These are phyloP conservation scores for Philereme vetulata DNA, from an alignment of 2,888 invertebrate species.

Conservation along the genomic window DNA sequence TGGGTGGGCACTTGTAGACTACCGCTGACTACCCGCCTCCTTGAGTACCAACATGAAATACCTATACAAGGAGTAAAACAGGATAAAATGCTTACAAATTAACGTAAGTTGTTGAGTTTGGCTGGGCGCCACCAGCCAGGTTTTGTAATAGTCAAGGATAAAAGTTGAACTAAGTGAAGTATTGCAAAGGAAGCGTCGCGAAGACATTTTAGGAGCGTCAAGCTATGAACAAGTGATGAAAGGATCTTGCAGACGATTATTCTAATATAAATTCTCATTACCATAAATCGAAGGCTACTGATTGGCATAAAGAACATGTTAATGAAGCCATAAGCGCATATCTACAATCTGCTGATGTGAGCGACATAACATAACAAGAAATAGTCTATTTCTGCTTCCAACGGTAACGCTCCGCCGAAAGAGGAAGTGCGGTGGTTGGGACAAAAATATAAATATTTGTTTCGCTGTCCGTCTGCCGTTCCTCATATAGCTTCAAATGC, in stretches of 20 bases:
- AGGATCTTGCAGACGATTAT: no score
- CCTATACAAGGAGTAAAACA: no score
- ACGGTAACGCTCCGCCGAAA: slow-evolving; percentile 31
- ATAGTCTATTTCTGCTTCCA: slow-evolving; percentile 46
- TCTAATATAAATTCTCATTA: background rate
- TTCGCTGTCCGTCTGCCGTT: slow-evolving; percentile 34
- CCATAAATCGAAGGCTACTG: slow-evolving; percentile 11
- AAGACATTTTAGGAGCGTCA: no score
- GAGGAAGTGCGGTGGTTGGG: slow-evolving; percentile 48
- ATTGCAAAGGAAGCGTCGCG: no score
- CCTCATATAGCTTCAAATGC: slow-evolving; percentile 29
- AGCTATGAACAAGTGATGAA: no score
- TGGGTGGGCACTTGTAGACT: background rate
- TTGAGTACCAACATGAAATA: no score
- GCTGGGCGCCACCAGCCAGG: no score
- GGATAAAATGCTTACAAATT: no score
- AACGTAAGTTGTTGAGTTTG: no score
- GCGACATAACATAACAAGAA: slow-evolving; percentile 24
- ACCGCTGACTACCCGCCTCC: no score
- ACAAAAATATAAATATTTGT: slow-evolving; percentile 56
- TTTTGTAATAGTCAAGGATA: no score
- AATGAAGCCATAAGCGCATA: slow-evolving; percentile 28
- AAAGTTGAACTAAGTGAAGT: no score
- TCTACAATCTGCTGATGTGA: slow-evolving; percentile 28
- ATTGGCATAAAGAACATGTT: slow-evolving; percentile 13